Base-by-base conservation (phyloP, 1,140 invertebrate genomes). In the Antheraea pernyi region DNA sequence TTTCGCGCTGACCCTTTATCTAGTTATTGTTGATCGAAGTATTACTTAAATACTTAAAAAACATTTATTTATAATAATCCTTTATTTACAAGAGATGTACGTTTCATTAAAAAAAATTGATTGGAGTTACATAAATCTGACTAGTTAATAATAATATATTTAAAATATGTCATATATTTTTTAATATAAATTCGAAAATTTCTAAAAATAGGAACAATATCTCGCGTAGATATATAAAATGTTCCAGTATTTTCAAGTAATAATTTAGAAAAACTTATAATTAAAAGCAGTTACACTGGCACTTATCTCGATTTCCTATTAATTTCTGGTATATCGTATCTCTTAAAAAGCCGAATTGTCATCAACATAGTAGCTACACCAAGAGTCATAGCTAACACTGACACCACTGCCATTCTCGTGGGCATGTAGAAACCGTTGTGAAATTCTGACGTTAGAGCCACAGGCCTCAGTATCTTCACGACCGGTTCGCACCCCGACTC, bases 401-500 rank as follows among this genome's bases (percentile, higher is more conserved):
- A 79, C 59, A 91, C 30, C 10, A 89, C 60, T 1, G 81, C 22
- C 18, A 80, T 81, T 7, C 79, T 68, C 36, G 69, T 73, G 7
- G 86, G 74, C 11, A 82, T 60, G 36, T 69, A 64, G 60, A 70
- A 69, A 36, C 72, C 69, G 22, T 83, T 69, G 13, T 48, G 65
- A 2, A 81, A 16, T 16, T 89, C 79, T 8, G 80, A 78, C 0
- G 88, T 75, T 48, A 90, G 76, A 10, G 89, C 90, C 0, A 92
- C 80, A 2, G 92, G 92, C 46, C 86, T 83, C 18, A 93, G 67
- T 66, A 93, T 93, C 66, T 91, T 91, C 0, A 93, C 92, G 1
- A 93, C 88, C 0, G 91, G 94, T 42, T 93, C 93, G 75, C 95
- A 96, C 53, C 93, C 94, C 0, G 95, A 95, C 80, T 96, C 95